phyloP scores from a whole-genome alignment of 2,888 invertebrate species.

The Drosophila subquinaria region DNA sequence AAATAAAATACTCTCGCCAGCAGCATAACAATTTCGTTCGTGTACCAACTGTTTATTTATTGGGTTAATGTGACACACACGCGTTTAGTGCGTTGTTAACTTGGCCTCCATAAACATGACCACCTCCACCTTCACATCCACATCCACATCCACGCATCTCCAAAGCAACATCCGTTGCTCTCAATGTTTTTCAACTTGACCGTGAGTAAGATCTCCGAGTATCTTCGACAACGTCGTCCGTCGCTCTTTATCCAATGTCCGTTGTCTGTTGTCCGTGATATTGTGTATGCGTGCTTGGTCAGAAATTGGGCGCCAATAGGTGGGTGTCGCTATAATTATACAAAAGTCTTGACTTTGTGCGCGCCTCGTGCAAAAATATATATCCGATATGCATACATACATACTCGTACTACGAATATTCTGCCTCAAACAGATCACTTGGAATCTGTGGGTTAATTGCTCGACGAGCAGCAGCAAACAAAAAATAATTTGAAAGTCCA shows the following conservation, averaged over 20 bases:
- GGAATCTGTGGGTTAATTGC: slow-evolving; percentile 36
- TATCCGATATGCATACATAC: slow-evolving; percentile 28
- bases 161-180: slow-evolving; percentile 59
- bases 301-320: slow-evolving; percentile 81
- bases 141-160: slow-evolving; percentile 12
- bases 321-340: slow-evolving; percentile 82
- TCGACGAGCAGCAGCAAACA: slow-evolving; percentile 4
- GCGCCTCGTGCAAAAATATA: slow-evolving; percentile 79
- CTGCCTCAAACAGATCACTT: slow-evolving; percentile 12
- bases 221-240: slow-evolving; percentile 16
- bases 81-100: slow-evolving; percentile 26
- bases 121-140: slow-evolving; percentile 6
- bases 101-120: slow-evolving; percentile 60
- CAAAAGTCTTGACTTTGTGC: slow-evolving; percentile 78
- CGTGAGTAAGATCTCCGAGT: slow-evolving; percentile 56
- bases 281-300: slow-evolving; percentile 43
- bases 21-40: slow-evolving; percentile 27
- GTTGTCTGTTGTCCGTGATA: slow-evolving; percentile 62
- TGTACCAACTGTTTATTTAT: slow-evolving; percentile 63
- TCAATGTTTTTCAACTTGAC: slow-evolving; percentile 80
- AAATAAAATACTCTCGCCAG: slow-evolving; percentile 33
- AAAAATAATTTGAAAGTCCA: background rate
- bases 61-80: slow-evolving; percentile 81
- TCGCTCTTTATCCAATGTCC: slow-evolving; percentile 38
- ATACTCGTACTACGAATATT: slow-evolving; percentile 8